These are phyloP conservation scores for Ectropis crepuscularia DNA, from an alignment of 2,888 invertebrate species.

Conservation along the genomic window DNA sequence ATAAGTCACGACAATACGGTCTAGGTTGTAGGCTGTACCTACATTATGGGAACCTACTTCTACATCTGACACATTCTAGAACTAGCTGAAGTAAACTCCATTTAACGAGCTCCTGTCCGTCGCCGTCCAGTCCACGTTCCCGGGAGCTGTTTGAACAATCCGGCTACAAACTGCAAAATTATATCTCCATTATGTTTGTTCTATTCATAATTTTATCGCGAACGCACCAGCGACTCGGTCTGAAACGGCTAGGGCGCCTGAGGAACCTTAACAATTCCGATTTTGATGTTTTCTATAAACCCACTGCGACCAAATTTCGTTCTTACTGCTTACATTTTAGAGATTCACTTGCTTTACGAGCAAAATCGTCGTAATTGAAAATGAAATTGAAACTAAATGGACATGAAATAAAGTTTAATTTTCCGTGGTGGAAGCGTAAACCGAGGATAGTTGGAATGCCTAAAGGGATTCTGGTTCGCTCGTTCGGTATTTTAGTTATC, in stretches of 20 bases:
- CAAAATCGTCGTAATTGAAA: slow-evolving; percentile 24
- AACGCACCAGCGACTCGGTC: slow-evolving; percentile 46
- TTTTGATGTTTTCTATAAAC: slow-evolving; percentile 36
- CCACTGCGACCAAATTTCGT: slow-evolving; percentile 15
- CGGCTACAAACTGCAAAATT: slow-evolving; percentile 31
- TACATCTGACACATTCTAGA: too few species aligned
- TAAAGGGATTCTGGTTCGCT: slow-evolving; percentile 56
- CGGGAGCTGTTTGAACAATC: slow-evolving; percentile 14
- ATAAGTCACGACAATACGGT: too few species aligned
- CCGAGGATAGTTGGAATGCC: slow-evolving; percentile 50
- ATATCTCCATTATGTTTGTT: slow-evolving; percentile 28
- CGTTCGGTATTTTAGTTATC: slow-evolving; percentile 62
- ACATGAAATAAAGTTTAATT: slow-evolving; percentile 51
- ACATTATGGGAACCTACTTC: too few species aligned
- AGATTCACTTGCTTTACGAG: slow-evolving; percentile 16
- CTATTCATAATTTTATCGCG: slow-evolving; percentile 50
- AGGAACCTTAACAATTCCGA: slow-evolving; percentile 56
- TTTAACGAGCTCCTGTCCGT: slow-evolving; percentile 19
- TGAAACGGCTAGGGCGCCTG: slow-evolving; percentile 50
- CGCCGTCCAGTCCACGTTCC: slow-evolving; percentile 11
- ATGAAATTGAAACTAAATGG: slow-evolving; percentile 48
- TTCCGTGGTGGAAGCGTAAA: slow-evolving; percentile 39
- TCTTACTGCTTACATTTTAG: background rate
- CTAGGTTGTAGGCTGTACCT: too few species aligned
- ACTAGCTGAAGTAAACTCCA: too few species aligned